Conservation (phyloP, 2,113 vertebrate genomes). For the Furnarius figulus region DNA sequence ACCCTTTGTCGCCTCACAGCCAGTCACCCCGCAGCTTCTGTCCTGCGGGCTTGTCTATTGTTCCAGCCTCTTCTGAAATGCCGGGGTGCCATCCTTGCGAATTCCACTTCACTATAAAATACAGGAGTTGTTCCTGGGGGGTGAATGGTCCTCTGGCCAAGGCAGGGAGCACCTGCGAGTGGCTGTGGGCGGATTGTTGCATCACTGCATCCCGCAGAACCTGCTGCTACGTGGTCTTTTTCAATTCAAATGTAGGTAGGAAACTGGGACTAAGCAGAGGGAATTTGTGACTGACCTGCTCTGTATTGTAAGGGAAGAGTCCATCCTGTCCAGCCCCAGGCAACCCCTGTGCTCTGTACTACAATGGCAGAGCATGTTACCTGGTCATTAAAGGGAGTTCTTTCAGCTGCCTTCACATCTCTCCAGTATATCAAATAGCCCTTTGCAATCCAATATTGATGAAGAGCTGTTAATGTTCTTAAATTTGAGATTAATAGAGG, state of each 20-base stretch:
- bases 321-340: background rate
- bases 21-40: background rate
- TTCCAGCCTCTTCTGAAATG: background rate
- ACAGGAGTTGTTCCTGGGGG: background rate
- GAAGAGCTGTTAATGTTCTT: background rate
- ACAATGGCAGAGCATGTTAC: background rate
- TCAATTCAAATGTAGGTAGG: accelerated
- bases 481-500: background rate
- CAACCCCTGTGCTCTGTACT: background rate
- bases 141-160: accelerated
- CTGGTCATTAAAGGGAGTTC: background rate
- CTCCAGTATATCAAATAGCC: background rate
- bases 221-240: accelerated
- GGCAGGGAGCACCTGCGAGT: background rate
- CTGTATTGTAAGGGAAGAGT: background rate
- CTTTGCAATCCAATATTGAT: background rate
- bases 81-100: background rate
- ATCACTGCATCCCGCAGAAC: background rate
- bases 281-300: background rate
- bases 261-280: background rate
- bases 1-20: background rate
- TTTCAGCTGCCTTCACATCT: background rate
- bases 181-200: background rate
- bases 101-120: background rate
- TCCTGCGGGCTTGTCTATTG: constrained; percentile 12